Evolutionary conservation across 2,797 vertebrate genomes (phyloP), one percentile per base, ranked within the genome.

Genomic region (Pseudochirops corinnae): DNA sequence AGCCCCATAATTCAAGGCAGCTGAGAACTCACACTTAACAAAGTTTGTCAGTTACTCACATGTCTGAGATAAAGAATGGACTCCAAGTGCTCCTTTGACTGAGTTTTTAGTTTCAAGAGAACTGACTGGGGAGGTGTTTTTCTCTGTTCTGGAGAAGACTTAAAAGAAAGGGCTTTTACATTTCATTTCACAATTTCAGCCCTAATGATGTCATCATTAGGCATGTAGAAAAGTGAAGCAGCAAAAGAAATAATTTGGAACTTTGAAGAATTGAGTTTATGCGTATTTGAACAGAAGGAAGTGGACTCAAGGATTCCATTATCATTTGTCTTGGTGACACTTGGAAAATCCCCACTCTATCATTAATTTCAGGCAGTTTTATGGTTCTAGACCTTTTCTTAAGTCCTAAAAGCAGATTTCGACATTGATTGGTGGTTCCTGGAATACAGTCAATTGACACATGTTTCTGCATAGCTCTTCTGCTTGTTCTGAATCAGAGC

Each of bases 31-130:
- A 74, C 39, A 74, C 18, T 21, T 74, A 53, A 57, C 90, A 67
- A 56, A 55, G 56, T 24, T 1, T 10, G 18, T 28, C 46, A 1
- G 57, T 60, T 62, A 97, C 97, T 98, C 94, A 97, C 97, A 39
- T 74, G 18, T 74, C 16, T 74, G 24, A 29, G 94, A 33, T 6
- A 62, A 93, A 57, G 91, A 90, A 29, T 0, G 50, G n/a, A 74
- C 2, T 74, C 10, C 3, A 92, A 58, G 53, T 0, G 5, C 46
- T 95, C 50, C 67, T 50, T 16, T 39, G 0, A 90, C 56, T 9
- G 92, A 60, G 11, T 10, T 92, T 92, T 93, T 16, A 92, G 21
- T 2, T 52, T 74, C 39, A 55, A 0, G 0, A 62, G 58, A 5
- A 91, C 56, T 12, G 93, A 39, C 39, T n/a, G 10, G 0, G 0